phyloP scores from a whole-genome alignment of 2,888 invertebrate genomes.

The Azorinus chamasolen region DNA sequence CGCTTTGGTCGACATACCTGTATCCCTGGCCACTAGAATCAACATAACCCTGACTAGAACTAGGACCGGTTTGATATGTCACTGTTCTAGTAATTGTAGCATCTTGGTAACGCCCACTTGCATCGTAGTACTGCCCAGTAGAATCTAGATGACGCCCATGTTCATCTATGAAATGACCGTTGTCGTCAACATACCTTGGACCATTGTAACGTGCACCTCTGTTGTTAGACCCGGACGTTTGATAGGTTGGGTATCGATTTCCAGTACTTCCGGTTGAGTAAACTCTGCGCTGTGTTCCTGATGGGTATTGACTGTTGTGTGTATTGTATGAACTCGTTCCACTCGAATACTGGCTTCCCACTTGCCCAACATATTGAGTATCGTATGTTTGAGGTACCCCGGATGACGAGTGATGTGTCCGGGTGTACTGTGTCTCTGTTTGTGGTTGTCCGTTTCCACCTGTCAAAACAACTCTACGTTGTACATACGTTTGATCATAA shows the following conservation, averaged over 20 bases:
- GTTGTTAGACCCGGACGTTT: constrained; percentile 7
- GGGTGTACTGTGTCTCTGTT: background rate
- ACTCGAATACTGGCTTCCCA: too few relatives aligned
- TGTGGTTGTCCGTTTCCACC: background rate
- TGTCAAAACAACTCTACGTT: background rate
- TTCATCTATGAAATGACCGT: constrained; percentile 49
- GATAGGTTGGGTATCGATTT: background rate
- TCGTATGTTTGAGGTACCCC: too few relatives aligned
- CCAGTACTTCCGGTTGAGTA: too few relatives aligned
- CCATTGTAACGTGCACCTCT: constrained; percentile 43
- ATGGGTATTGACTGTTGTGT: background rate
- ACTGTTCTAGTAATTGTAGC: constrained; percentile 29
- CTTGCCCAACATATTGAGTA: too few relatives aligned
- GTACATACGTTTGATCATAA: background rate
- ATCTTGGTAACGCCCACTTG: constrained; percentile 38
- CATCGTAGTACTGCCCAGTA: constrained; percentile 50
- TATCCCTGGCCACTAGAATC: too few relatives aligned
- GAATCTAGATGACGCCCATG: constrained; percentile 51
- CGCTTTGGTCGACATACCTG: too few relatives aligned
- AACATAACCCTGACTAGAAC: too few relatives aligned
- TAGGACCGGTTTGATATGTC: background rate
- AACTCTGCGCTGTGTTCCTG: background rate
- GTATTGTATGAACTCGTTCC: too few relatives aligned
- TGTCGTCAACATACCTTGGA: constrained; percentile 28
- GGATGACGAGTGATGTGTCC: too few relatives aligned